Conservation (phyloP, 2,113 vertebrate genomes). For the Mionectes macconnelli region DNA sequence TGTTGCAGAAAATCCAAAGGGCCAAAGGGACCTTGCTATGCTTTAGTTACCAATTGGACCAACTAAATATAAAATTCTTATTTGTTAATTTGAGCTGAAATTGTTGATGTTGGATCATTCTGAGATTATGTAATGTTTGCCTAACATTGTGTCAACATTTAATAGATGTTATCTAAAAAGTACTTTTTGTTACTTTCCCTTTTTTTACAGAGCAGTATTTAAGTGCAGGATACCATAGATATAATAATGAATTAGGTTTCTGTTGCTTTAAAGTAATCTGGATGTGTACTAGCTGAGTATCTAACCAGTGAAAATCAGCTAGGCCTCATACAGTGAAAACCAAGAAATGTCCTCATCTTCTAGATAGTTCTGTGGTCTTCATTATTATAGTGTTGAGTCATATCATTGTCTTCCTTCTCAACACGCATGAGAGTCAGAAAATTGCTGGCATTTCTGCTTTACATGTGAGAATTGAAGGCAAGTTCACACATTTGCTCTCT, state of each 20-base stretch:
- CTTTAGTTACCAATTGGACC: neutral
- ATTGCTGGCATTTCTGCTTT: neutral
- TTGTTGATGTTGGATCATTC: neutral
- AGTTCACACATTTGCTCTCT: neutral
- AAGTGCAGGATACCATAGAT: neutral
- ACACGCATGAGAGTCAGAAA: neutral
- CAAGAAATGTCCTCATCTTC: neutral
- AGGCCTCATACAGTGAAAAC: neutral
- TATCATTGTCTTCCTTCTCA: neutral
- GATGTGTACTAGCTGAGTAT: neutral
- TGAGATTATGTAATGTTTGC: neutral
- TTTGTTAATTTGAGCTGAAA: neutral
- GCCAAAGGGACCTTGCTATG: neutral
- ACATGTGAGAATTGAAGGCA: neutral
- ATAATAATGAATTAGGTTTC: neutral
- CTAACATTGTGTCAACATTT: neutral
- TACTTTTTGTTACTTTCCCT: neutral
- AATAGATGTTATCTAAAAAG: neutral
- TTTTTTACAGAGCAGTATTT: neutral
- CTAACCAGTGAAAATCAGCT: neutral
- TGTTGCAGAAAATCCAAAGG: neutral
- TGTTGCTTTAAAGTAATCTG: neutral
- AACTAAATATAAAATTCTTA: neutral
- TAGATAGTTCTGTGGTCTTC: neutral
- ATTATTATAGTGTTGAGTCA: neutral